Evolutionary conservation across 2,113 vertebrate species (phyloP), one percentile per base, ranked within the genome.

Genomic region (Hemiprocne comata): DNA sequence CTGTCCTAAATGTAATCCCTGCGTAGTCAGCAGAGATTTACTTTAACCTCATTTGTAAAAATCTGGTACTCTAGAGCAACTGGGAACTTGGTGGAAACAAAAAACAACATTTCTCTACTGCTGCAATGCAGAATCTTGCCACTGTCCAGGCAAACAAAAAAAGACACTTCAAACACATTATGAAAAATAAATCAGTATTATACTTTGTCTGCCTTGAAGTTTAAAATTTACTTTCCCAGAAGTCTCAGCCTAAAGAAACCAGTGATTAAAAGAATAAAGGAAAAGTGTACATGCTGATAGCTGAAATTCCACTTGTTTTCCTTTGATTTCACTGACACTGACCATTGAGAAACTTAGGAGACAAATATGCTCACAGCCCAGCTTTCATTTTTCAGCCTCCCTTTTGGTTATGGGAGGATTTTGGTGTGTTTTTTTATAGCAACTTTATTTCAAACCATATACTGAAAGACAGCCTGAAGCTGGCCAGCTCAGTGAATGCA

Each of bases 21-120:
- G 53, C 74, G 50, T 57, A 77, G 54, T 51, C 58, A 95, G 70
- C 75, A 84, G 64, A 92, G 17, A 92, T 89, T 95, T 90, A 74
- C 60, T 87, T 74, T 69, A 93, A 67, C 13, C 14, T 17, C 20
- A 53, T 85, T 64, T 70, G 82, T 78, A 85, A 95, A 93, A 80
- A 71, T 58, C 48, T 34, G 40, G 58, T 72, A 36, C 15, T 66
- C 36, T 28, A 82, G 51, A 93, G 80, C 29, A 93, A 58, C 0
- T 62, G 8, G 53, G 36, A 96, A 69, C 16, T 65, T 29, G 9
- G 24, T 12, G 8, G 50, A 55, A 82, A 62, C 20, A 44, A 55
- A 78, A 79, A 82, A 5, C 1, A 31, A 1, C 13, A 74, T 34
- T 67, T 84, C 34, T 36, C 36, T 17, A 38, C 13, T 34, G 44